Base-by-base conservation (phyloP, 2,113 vertebrate species). In the Ondatra zibethicus region DNA sequence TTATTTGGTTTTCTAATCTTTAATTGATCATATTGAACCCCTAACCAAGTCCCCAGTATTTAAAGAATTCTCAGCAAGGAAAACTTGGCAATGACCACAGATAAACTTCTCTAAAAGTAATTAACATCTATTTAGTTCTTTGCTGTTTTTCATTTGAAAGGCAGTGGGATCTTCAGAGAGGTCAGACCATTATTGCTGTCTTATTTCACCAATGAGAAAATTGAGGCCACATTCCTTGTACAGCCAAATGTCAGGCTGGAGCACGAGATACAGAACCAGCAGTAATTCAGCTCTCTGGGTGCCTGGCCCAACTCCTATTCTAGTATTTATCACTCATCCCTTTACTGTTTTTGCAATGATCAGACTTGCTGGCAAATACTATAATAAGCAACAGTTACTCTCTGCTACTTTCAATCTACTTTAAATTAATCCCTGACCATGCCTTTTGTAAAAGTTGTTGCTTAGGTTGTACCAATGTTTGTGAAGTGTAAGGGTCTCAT, bases 81-180 rank as follows among this genome's bases (percentile, higher is more conserved):
- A 98, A 96, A 96, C 21, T 92, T 95, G 77, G 81, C 89, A 95
- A 31, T 96, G 91, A 92, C 96, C 89, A 93, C 45, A 96, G 96
- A 97, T 89, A 96, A 97, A 97, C 96, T 95, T 96, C 89, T 89
- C 68, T 58, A 93, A 96, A 97, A 89, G 92, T 97, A 97, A 97
- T 97, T 97, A 97, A 95, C 93, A 96, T 97, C 89, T 95, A 91
- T 96, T 97, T 97, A 97, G 89, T 52, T 65, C 95, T 76, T 94
- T 93, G 58, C 89, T 93, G 39, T 96, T 95, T 96, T 91, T 93
- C 82, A 97, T 93, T 96, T 93, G 82, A 88, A 97, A 93, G 72
- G 5, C 73, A 84, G 75, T 85, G 70, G 21, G 85, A 88, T 92
- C 82, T 97, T 97, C 90, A 63, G 55, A 91, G 96, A 93, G 88